Conservation (phyloP, 2,797 vertebrate species). For the Onychomys leucogaster region DNA sequence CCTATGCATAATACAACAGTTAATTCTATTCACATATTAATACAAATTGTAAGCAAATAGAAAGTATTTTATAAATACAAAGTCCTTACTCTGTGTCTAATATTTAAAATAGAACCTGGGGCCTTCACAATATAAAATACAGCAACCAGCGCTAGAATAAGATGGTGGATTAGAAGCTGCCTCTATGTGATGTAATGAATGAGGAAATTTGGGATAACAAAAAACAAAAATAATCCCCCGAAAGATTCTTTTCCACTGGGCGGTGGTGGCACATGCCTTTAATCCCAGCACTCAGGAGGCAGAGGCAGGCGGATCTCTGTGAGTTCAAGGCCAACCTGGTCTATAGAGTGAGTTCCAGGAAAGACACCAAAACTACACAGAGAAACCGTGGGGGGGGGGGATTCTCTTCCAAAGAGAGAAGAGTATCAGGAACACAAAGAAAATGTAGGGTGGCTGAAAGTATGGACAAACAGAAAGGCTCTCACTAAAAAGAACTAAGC, state of each 20-base stretch:
- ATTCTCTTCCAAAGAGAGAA: neutral
- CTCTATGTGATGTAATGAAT: neutral
- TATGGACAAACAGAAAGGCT: neutral
- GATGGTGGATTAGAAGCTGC: neutral
- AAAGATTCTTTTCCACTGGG: neutral
- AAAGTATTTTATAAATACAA: slow-evolving; percentile 15
- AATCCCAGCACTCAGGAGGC: no score
- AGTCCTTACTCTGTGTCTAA: neutral
- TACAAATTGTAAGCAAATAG: slow-evolving; percentile 9
- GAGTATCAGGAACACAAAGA: neutral
- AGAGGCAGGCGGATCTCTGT: no score
- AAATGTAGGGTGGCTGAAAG: neutral
- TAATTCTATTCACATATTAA: neutral
- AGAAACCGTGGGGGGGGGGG: no score
- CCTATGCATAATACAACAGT: neutral
- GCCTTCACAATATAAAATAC: slow-evolving; percentile 4
- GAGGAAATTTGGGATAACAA: neutral
- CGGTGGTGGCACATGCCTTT: no score
- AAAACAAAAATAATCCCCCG: neutral
- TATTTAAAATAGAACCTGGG: slow-evolving; percentile 23
- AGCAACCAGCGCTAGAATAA: neutral
- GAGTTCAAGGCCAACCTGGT: no score
- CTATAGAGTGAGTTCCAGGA: no score
- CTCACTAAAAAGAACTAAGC: neutral
- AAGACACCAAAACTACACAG: no score